Evolutionary conservation across 2,113 vertebrate genomes (phyloP).

Genomic region (Periophthalmodon schlosseri): DNA sequence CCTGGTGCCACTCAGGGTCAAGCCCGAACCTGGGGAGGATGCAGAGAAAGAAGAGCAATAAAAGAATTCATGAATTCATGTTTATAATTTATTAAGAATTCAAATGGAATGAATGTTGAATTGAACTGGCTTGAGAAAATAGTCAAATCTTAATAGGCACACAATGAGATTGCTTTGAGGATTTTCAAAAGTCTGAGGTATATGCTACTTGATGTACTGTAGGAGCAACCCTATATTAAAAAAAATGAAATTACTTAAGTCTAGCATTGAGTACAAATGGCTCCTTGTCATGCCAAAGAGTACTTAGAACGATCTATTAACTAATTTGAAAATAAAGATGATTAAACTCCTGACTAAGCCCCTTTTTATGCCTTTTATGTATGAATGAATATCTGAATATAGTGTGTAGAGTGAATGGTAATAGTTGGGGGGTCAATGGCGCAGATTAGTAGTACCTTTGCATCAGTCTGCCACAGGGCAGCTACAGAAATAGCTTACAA

Average conservation of each 20-base stretch:
- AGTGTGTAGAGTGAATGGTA: not conserved
- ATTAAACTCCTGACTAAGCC: not conserved
- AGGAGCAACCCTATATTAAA: not conserved
- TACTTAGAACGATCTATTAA: not conserved
- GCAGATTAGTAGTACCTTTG: not conserved
- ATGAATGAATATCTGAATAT: too few species aligned
- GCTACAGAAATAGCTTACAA: too few species aligned
- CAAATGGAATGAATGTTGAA: not conserved
- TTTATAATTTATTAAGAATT: slow-evolving; percentile 9
- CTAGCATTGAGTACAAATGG: not conserved
- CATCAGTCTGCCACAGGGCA: too few species aligned
- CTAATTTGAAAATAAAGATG: slow-evolving; percentile 11
- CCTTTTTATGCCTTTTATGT: not conserved
- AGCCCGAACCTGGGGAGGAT: slow-evolving; percentile 59
- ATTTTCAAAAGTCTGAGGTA: not conserved
- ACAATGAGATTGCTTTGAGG: not conserved
- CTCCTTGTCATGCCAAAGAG: not conserved
- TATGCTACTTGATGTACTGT: not conserved
- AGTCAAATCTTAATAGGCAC: not conserved
- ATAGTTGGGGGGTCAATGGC: not conserved
- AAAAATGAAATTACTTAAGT: not conserved
- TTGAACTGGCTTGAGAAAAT: not conserved
- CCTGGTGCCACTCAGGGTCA: slow-evolving; percentile 65
- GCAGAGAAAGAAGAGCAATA: slow-evolving; percentile 34
- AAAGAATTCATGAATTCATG: slow-evolving; percentile 49